Conservation (phyloP, 1,140 invertebrate species). For the Branchinecta lindahli region DNA sequence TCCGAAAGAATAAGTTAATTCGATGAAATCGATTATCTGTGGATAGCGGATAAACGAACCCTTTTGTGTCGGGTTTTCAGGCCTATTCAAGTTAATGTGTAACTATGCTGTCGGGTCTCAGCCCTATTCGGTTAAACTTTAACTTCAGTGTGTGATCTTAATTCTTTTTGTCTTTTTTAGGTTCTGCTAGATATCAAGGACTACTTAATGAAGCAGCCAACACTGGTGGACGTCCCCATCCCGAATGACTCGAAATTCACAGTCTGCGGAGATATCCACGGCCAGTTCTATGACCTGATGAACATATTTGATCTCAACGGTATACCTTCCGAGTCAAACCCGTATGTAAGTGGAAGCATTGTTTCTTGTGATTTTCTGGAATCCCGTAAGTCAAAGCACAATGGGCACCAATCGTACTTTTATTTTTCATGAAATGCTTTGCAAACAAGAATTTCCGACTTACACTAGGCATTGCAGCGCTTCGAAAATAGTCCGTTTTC, state of each 20-base stretch:
- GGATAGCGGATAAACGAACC: no score
- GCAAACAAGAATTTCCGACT: no score
- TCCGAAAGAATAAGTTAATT: no score
- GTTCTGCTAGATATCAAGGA: conserved; percentile 81
- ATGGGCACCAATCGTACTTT: no score
- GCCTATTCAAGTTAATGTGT: no score
- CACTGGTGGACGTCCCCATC: conserved; percentile 76
- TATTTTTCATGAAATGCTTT: no score
- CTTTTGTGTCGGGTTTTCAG: no score
- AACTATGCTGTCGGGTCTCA: no score
- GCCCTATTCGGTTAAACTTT: no score
- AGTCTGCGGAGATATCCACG: conserved; percentile 98
- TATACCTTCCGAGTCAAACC: conserved; percentile 81
- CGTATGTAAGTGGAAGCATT: conserved; percentile 51
- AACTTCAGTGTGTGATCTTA: neutral
- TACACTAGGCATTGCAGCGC: no score
- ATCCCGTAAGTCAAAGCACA: neutral
- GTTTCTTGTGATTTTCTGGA: neutral
- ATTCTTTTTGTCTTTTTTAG: conserved; percentile 36
- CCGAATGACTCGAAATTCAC: conserved; percentile 85
- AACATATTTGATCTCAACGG: conserved; percentile 98
- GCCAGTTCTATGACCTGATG: conserved; percentile 94
- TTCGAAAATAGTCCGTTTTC: no score
- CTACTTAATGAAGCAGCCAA: conserved; percentile 65
- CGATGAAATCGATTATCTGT: no score